Conservation (phyloP, 2,888 invertebrate genomes). For the Entomobrya proxima region DNA sequence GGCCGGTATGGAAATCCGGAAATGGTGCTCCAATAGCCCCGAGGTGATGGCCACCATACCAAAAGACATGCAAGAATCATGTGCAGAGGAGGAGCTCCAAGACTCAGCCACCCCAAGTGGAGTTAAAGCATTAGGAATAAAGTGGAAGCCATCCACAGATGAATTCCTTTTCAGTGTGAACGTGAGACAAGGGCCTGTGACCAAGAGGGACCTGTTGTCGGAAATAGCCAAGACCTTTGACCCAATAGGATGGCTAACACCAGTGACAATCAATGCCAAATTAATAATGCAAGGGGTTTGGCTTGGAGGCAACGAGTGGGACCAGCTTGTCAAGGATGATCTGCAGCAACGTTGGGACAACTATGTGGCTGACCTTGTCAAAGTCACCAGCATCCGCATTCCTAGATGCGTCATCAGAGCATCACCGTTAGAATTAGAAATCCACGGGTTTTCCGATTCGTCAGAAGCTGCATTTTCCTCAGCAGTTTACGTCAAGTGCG, state of each 20-base stretch:
- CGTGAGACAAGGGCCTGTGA: no score
- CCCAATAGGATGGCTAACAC: constrained; percentile 54
- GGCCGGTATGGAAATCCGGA: constrained; percentile 42
- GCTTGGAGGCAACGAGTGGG: constrained; percentile 43
- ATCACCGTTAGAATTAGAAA: neutral
- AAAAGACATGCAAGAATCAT: constrained; percentile 21
- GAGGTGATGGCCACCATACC: constrained; percentile 56
- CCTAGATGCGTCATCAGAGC: neutral
- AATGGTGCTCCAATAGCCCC: constrained; percentile 51
- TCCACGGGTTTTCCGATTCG: constrained; percentile 17
- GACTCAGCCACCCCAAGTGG: no score
- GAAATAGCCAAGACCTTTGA: constrained; percentile 50
- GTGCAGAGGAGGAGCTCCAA: constrained; percentile 1
- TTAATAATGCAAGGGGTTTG: constrained; percentile 54
- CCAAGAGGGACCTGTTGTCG: constrained; percentile 31
- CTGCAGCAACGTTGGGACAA: neutral
- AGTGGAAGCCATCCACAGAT: constrained; percentile 57
- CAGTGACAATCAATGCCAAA: constrained; percentile 48
- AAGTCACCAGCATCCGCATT: neutral
- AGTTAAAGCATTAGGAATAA: constrained; percentile 56
- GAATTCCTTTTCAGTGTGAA: constrained; percentile 19
- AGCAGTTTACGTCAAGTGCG: neutral
- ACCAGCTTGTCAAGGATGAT: neutral
- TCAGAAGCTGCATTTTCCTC: constrained; percentile 16
- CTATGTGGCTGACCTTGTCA: neutral